phyloP scores from a whole-genome alignment of 92 coral and sea anemone species.

The Bergia sp. region DNA sequence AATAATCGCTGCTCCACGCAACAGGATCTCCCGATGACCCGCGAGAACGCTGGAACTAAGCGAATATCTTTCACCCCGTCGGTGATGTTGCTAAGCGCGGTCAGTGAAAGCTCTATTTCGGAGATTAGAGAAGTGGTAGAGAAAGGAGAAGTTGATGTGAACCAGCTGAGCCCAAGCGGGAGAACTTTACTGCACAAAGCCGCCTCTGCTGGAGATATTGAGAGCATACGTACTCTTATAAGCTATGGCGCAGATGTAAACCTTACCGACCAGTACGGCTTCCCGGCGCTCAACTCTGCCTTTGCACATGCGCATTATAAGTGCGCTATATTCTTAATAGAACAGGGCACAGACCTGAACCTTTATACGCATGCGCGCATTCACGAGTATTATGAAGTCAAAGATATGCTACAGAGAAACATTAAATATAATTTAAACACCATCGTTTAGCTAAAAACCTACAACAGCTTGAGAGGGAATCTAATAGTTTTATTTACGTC shows the following conservation, averaged over 20 bases:
- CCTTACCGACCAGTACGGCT: slow-evolving; percentile 75
- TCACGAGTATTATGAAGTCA: slow-evolving; percentile 67
- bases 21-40: neutral
- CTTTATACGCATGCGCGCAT: slow-evolving; percentile 75
- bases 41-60: slow-evolving; percentile 34
- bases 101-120: slow-evolving; percentile 75
- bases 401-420: slow-evolving; percentile 49
- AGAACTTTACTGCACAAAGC: slow-evolving; percentile 88
- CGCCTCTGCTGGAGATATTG: slow-evolving; percentile 80
- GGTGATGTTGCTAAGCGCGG: slow-evolving; percentile 82
- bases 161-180: slow-evolving; percentile 86
- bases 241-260: slow-evolving; percentile 82
- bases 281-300: slow-evolving; percentile 80
- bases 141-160: slow-evolving; percentile 77
- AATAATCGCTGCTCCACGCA: slow-evolving; percentile 31
- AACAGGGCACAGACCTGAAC: slow-evolving; percentile 77
- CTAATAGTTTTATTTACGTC: neutral
- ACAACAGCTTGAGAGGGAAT: no score
- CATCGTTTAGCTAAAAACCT: slow-evolving; percentile 23
- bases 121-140: slow-evolving; percentile 84
- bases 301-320: slow-evolving; percentile 73
- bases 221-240: slow-evolving; percentile 79
- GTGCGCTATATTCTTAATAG: slow-evolving; percentile 78
- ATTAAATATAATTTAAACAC: slow-evolving; percentile 53
- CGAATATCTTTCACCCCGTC: slow-evolving; percentile 83